Conservation (phyloP, 2,113 vertebrate genomes). For the Petromus typicus region DNA sequence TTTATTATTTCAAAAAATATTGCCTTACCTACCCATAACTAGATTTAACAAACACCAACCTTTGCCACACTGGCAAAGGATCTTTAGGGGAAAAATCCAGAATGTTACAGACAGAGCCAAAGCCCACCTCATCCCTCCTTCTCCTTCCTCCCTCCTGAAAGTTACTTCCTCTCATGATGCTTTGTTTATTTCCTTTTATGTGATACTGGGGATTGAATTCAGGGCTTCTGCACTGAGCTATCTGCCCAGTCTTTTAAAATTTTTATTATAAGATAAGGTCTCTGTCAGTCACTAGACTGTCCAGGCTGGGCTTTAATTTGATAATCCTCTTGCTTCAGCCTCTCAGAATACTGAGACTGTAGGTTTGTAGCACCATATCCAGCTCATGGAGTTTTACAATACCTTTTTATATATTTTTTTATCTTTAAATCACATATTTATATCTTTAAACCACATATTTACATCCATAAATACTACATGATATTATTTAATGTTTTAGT, state of each 20-base stretch:
- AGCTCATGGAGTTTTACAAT: background rate
- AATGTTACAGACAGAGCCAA: background rate
- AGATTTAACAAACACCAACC: background rate
- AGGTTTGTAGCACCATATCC: background rate
- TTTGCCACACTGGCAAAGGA: background rate
- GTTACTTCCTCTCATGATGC: background rate
- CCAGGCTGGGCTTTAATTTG: background rate
- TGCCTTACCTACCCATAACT: background rate
- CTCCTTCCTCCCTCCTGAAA: background rate
- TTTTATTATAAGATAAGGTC: background rate
- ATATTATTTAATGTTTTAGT: background rate
- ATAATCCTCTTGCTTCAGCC: background rate
- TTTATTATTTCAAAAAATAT: background rate
- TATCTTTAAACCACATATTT: too few species aligned
- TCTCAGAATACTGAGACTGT: background rate
- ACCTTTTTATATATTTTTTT: background rate
- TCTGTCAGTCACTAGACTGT: background rate
- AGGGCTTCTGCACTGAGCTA: background rate
- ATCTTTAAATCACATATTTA: too few species aligned
- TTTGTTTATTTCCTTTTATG: background rate
- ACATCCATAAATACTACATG: background rate
- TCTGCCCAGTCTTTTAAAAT: background rate
- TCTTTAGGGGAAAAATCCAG: background rate
- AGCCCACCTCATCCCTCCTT: background rate
- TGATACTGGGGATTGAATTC: background rate